Evolutionary conservation across 2,797 vertebrate species (phyloP).

Genomic region (Enteromius anoplus): DNA sequence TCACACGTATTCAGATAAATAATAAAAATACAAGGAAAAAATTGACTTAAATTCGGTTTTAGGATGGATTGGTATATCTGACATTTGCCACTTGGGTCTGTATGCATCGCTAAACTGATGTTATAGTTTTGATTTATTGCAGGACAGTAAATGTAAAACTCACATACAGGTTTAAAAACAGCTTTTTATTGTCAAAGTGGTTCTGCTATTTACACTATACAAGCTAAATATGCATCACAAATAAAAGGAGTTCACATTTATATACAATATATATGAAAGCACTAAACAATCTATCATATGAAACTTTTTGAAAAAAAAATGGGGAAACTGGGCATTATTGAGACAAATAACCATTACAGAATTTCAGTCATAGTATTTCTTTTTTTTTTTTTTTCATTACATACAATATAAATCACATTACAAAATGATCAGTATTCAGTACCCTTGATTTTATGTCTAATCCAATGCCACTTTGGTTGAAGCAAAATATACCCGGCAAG

Average conservation of each 20-base stretch:
- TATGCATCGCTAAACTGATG: slow-evolving; percentile 1
- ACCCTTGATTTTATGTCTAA: neutral
- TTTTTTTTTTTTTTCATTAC: neutral
- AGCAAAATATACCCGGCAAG: slow-evolving; percentile 17
- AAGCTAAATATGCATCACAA: slow-evolving; percentile 77
- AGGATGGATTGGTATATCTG: neutral
- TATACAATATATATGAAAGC: slow-evolving; percentile 75
- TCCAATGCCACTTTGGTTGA: slow-evolving; percentile 6
- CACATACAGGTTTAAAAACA: slow-evolving; percentile 69
- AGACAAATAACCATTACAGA: neutral
- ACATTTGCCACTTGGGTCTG: neutral
- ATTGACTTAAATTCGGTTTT: neutral
- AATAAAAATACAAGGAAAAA: neutral
- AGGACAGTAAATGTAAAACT: neutral
- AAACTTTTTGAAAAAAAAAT: neutral
- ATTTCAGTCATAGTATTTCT: neutral
- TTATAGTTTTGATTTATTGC: neutral
- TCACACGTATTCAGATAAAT: neutral
- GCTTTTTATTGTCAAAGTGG: slow-evolving; percentile 81
- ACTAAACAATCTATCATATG: slow-evolving; percentile 65
- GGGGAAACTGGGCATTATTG: neutral
- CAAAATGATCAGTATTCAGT: neutral
- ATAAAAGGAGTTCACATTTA: slow-evolving; percentile 78
- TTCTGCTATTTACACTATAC: slow-evolving; percentile 83
- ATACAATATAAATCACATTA: neutral